Percentiles rank a stretch among this genome's conserved stretches.
Evolutionary conservation across 2,888 invertebrate species (phyloP).

Genomic region (Yponomeuta malinellus): DNA sequence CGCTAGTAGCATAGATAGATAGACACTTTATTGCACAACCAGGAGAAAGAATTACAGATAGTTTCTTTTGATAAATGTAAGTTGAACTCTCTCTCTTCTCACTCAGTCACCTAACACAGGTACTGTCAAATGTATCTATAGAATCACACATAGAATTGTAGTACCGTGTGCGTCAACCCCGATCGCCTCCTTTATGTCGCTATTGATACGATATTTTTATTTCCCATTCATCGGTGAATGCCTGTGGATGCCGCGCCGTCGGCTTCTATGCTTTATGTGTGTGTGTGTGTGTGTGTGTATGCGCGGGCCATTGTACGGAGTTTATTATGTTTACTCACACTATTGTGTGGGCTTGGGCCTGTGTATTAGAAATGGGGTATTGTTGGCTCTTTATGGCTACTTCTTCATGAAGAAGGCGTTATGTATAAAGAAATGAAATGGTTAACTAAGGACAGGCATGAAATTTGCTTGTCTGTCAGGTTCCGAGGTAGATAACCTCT

Average conservation of each 20-base stretch:
- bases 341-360: background rate
- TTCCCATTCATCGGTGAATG: constrained; percentile 34
- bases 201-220: constrained; percentile 71
- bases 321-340: constrained; percentile 8
- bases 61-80: too few species aligned
- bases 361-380: background rate
- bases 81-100: too few species aligned
- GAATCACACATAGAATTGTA: background rate
- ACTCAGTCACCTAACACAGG: too few species aligned
- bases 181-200: constrained; percentile 46
- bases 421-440: background rate
- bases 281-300: background rate
- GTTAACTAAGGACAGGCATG: too few species aligned
- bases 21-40: too few species aligned
- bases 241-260: background rate
- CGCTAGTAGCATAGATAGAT: too few species aligned
- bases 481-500: too few species aligned
- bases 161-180: constrained; percentile 1
- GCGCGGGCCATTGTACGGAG: background rate
- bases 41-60: too few species aligned
- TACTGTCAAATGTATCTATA: too few species aligned
- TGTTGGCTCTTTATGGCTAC: background rate
- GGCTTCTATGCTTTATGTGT: background rate
- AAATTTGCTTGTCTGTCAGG: too few species aligned
- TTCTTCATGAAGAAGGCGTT: background rate